Conservation (phyloP, 2,888 invertebrate genomes). For the Antitype chi region DNA sequence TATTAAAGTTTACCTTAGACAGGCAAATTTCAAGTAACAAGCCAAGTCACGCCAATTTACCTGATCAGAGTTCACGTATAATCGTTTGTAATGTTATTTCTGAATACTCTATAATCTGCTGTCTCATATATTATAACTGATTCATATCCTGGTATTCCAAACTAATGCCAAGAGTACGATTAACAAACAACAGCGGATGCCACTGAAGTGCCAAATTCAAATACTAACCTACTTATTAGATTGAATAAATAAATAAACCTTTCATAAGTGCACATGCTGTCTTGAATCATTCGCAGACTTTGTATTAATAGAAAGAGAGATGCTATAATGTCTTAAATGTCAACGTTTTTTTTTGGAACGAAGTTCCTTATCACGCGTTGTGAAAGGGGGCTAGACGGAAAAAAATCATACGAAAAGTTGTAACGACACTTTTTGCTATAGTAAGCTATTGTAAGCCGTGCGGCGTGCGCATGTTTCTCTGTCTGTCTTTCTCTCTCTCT, state of each 20-base stretch:
- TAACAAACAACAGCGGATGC: neutral
- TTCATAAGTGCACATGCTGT: neutral
- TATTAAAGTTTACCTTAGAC: neutral
- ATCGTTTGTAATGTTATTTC: neutral
- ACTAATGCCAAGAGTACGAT: slow-evolving; percentile 25
- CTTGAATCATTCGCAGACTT: slow-evolving; percentile 24
- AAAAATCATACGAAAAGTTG: no score
- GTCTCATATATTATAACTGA: slow-evolving; percentile 1
- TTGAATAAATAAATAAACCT: neutral
- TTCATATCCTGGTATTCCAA: slow-evolving; percentile 25
- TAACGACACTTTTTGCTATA: no score
- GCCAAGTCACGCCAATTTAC: slow-evolving; percentile 1
- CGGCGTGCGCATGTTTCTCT: no score
- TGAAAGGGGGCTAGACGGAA: no score
- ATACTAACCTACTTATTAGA: slow-evolving; percentile 5
- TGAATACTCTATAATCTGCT: neutral
- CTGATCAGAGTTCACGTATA: slow-evolving; percentile 9
- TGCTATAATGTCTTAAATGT: neutral
- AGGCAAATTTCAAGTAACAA: slow-evolving; percentile 1
- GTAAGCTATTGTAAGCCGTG: no score
- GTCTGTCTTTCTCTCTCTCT: no score
- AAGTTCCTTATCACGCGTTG: no score
- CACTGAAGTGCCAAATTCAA: slow-evolving; percentile 20
- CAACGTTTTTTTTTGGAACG: no score
- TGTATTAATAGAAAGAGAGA: slow-evolving; percentile 5